phyloP scores from a whole-genome alignment of 2,113 vertebrate species.

The Trogon melanurus region DNA sequence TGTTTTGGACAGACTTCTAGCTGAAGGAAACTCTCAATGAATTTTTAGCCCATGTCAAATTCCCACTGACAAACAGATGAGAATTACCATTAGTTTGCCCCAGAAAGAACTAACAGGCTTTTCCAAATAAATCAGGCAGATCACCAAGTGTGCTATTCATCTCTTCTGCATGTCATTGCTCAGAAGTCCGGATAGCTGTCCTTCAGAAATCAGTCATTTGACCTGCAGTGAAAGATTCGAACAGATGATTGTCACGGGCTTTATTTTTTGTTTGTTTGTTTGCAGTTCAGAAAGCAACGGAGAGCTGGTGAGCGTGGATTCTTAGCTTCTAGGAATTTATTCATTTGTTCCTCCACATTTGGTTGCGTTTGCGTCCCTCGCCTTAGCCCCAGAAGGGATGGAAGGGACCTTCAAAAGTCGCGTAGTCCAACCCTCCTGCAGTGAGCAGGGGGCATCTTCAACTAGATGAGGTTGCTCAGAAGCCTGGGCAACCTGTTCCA shows the following conservation, averaged over 20 bases:
- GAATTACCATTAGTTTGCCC: neutral
- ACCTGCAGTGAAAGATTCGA: neutral
- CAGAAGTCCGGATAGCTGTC: neutral
- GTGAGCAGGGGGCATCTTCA: too few species aligned
- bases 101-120: neutral
- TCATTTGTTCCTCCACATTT: accelerated
- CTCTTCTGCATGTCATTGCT: neutral
- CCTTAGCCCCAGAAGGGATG: too few species aligned
- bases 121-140: neutral
- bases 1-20: neutral
- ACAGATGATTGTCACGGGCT: neutral
- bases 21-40: neutral
- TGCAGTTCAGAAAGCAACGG: neutral
- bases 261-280: neutral
- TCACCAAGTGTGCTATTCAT: neutral
- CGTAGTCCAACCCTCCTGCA: too few species aligned
- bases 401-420: too few species aligned
- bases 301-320: neutral
- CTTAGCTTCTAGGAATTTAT: neutral
- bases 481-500: too few species aligned
- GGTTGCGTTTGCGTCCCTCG: neutral
- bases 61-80: neutral
- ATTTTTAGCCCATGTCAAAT: neutral
- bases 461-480: too few species aligned
- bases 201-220: neutral